Evolutionary conservation across 2,113 vertebrate genomes (phyloP), one percentile per base, ranked within the genome.

Genomic region (Sturnira hondurensis): DNA sequence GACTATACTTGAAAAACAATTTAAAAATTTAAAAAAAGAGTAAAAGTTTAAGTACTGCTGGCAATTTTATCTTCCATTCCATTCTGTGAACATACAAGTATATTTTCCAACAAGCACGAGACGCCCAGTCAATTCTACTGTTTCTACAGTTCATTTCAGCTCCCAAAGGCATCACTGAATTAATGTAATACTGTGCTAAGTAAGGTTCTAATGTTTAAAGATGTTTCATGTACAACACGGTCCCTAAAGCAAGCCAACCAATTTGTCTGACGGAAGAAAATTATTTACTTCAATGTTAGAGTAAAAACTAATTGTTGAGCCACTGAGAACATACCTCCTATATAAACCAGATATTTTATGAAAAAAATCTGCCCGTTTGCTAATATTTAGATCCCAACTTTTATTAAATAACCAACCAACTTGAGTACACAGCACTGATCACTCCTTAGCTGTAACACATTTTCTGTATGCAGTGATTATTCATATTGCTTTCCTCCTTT

Each of bases 311-410:
- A n/a, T 84, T 94, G 54, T 63, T 71, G 33, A 24, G 20, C 15
- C 76, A 68, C 45, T 50, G 54, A 68, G 47, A 91, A 41, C 63
- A 86, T 50, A 12, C 58, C 8, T 74, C 61, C 19, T 76, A 76
- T 1, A 76, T 45, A 89, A 7, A 52, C 31, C 14, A 36, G 24
- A 76, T 67, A 83, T 15, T 73, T 78, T 78, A 94, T 77, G 33
- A 96, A 91, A 96, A 91, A 86, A 56, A 77, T 65, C 26, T 65
- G 14, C 78, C 28, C 14, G 16, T 77, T 91, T 95, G 26, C n/a
- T 93, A 83, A 93, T 5, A 65, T 73, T 87, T 70, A 77, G 38
- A 95, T 87, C 4, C 4, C 43, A 94, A 77, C 17, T 4, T 31
- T 54, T 87, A 22, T 65, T 89, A 85, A 68, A 65, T 17, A 76